Percentiles rank a stretch among this genome's conserved stretches.
Evolutionary conservation across 2,888 invertebrate genomes (phyloP).

Genomic region (Drosophila pegasa): DNA sequence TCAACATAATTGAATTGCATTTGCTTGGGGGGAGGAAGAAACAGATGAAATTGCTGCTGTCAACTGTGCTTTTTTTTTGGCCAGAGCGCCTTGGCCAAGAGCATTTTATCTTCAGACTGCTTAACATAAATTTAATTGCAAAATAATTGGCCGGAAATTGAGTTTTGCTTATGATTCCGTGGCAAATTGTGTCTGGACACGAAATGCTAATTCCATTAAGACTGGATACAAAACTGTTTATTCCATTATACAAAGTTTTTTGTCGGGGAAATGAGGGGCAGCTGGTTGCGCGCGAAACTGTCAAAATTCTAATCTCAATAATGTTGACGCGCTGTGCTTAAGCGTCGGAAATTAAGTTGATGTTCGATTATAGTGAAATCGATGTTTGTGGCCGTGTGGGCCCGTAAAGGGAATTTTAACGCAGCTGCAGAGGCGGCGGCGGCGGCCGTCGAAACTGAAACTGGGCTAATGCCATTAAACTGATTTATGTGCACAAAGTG

Average conservation of each 20-base stretch:
- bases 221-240: constrained; percentile 35
- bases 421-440: not conserved
- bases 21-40: too few relatives aligned
- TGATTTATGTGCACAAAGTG: constrained; percentile 70
- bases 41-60: not conserved
- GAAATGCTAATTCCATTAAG: constrained; percentile 56
- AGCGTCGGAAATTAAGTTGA: constrained; percentile 76
- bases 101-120: not conserved
- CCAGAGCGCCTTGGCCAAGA: too few relatives aligned
- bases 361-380: constrained; percentile 59
- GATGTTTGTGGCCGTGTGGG: constrained; percentile 40
- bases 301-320: constrained; percentile 34
- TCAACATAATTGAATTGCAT: not conserved
- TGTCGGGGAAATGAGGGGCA: constrained; percentile 4
- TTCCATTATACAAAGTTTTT: constrained; percentile 26
- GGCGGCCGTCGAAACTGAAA: constrained; percentile 51
- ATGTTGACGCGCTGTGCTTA: constrained; percentile 25
- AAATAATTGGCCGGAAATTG: constrained; percentile 9
- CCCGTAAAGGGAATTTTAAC: constrained; percentile 42
- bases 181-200: constrained; percentile 23
- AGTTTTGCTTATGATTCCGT: constrained; percentile 13
- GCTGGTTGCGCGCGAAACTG: constrained; percentile 6
- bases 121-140: constrained; percentile 4
- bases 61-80: not conserved
- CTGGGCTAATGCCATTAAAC: constrained; percentile 64